A percentile compares a stretch with the other conserved stretches of the same genome.
Conservation (phyloP, 2,888 invertebrate species). For the Drosophila macrothrix region DNA sequence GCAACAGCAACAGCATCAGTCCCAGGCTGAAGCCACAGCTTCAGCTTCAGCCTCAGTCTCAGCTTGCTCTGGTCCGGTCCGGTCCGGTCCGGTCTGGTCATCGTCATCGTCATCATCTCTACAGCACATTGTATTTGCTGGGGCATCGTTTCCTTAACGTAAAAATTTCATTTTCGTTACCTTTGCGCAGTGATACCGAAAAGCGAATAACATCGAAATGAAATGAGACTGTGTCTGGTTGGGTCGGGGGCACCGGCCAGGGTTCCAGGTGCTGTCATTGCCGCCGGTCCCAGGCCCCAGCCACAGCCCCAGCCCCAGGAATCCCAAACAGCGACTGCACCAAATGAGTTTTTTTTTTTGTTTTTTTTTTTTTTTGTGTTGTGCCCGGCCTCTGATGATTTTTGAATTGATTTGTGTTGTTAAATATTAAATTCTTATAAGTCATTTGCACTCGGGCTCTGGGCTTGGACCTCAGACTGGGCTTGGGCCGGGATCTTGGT, state of each 20-base stretch:
- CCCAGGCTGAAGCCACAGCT: conserved; percentile 2
- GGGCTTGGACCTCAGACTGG: conserved; percentile 4
- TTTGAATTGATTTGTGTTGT: conserved; percentile 83
- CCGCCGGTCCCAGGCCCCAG: conserved; percentile 18
- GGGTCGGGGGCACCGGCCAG: conserved; percentile 10
- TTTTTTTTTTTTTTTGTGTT: conserved; percentile 13
- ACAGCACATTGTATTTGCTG: conserved; percentile 57
- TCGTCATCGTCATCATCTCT: conserved; percentile 38
- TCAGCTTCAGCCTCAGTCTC: conserved; percentile 24
- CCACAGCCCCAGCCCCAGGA: conserved; percentile 45
- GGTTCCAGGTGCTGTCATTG: conserved; percentile 35
- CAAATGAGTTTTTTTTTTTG: conserved; percentile 69
- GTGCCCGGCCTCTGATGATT: conserved; percentile 73
- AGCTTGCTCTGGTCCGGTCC: conserved; percentile 1
- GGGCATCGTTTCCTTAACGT: conserved; percentile 68
- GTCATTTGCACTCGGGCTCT: conserved; percentile 79
- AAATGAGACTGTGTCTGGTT: conserved; percentile 76
- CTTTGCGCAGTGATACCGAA: conserved; percentile 74
- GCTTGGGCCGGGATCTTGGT: conserved; percentile 13
- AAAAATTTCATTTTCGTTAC: conserved; percentile 77
- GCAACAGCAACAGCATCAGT: conserved; percentile 7
- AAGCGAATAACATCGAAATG: conserved; percentile 65
- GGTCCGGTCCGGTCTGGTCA: conserved; percentile 10
- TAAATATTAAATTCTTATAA: conserved; percentile 84
- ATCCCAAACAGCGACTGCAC: conserved; percentile 48